Conservation (phyloP, 2,797 vertebrate genomes). For the Paguma larvata region DNA sequence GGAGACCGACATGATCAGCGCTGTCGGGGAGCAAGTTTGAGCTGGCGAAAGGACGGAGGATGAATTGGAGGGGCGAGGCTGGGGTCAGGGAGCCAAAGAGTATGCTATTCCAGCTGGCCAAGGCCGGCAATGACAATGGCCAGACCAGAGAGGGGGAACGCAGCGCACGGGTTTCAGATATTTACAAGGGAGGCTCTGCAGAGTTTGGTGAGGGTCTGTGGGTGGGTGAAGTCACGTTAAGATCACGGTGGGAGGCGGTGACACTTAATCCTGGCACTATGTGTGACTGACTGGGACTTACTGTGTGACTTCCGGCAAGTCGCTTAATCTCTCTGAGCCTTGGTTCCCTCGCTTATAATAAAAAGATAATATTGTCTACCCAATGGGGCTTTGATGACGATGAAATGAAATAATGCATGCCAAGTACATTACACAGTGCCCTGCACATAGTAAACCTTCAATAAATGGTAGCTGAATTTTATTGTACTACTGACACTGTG, state of each 20-base stretch:
- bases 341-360: neutral
- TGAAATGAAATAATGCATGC: neutral
- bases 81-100: neutral
- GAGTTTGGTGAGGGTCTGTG: neutral
- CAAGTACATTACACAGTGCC: neutral
- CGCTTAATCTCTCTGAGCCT: neutral
- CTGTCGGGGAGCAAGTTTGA: neutral
- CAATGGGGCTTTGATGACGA: neutral
- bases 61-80: too few species aligned
- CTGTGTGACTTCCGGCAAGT: neutral
- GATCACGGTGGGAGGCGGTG: too few species aligned
- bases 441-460: neutral
- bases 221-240: neutral
- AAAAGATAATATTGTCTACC: neutral
- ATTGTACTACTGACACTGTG: neutral
- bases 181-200: neutral
- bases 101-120: neutral
- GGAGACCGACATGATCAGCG: rapidly evolving
- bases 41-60: neutral
- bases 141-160: neutral
- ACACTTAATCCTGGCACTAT: neutral
- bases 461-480: neutral
- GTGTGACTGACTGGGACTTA: neutral
- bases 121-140: neutral
- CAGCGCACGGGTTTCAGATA: neutral